phyloP scores from a whole-genome alignment of 1,140 invertebrate genomes.

The Sogatella furcifera region DNA sequence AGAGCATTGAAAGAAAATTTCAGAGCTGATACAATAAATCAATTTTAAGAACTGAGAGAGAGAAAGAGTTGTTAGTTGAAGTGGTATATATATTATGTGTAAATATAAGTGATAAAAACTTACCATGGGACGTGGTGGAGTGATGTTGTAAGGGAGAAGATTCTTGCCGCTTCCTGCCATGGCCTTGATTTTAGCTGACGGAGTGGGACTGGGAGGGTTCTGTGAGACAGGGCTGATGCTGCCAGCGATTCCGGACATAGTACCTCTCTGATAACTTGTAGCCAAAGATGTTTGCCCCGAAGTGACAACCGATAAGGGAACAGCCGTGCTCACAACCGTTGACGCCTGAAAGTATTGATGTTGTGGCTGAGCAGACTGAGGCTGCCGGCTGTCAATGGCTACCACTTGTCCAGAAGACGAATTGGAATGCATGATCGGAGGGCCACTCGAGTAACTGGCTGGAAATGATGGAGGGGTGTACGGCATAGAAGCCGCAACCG shows the following conservation, averaged over 20 bases:
- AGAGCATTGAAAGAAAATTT: no score
- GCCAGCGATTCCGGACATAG: slow-evolving; percentile 19
- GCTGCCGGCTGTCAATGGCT: not conserved
- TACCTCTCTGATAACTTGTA: slow-evolving; percentile 20
- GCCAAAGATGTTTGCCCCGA: slow-evolving; percentile 20
- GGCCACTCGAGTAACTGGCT: not conserved
- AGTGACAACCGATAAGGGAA: slow-evolving; percentile 5
- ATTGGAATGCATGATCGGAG: not conserved
- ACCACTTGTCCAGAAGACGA: not conserved
- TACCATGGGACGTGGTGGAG: slow-evolving; percentile 61
- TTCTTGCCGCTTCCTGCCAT: slow-evolving; percentile 49
- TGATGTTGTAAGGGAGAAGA: slow-evolving; percentile 77
- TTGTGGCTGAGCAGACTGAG: not conserved
- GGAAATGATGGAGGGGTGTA: slow-evolving; percentile 18
- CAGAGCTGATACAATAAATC: no score
- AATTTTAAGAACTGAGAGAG: no score
- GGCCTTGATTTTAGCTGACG: slow-evolving; percentile 20
- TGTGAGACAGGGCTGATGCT: slow-evolving; percentile 36
- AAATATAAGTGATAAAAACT: no score
- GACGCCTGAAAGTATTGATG: not conserved
- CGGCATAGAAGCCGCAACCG: slow-evolving; percentile 27
- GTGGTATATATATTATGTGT: no score
- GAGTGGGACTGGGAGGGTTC: slow-evolving; percentile 29
- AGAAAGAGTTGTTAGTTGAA: no score
- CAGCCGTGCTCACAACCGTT: slow-evolving; percentile 11